Conservation (phyloP, 1,140 invertebrate species). For the Charaxes varanes region DNA sequence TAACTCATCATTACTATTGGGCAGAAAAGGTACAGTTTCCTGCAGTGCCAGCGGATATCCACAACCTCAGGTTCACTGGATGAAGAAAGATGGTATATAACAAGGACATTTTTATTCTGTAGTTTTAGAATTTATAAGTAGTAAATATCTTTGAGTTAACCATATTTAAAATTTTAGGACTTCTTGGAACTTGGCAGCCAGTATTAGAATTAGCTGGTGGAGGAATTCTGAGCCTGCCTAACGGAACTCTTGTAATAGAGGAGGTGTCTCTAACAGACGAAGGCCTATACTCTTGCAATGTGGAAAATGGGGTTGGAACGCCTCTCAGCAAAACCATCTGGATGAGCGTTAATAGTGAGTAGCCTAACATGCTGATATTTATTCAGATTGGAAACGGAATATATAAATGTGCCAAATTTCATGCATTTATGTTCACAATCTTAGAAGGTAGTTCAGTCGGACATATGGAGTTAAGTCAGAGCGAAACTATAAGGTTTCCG, state of each 20-base stretch:
- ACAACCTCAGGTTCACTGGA: conserved; percentile 82
- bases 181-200: conserved; percentile 69
- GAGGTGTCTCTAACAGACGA: conserved; percentile 83
- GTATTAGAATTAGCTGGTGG: conserved; percentile 75
- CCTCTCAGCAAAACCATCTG: conserved; percentile 86
- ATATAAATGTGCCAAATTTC: no score
- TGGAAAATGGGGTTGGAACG: conserved; percentile 89
- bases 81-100: conserved; percentile 76
- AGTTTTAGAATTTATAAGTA: neutral
- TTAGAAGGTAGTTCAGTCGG: no score
- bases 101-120: neutral
- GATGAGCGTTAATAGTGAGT: conserved; percentile 86
- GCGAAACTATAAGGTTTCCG: no score
- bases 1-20: conserved; percentile 83
- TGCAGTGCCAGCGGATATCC: conserved; percentile 88
- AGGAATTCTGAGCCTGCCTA: conserved; percentile 75
- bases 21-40: conserved; percentile 81
- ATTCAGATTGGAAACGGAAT: no score
- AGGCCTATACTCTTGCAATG: conserved; percentile 90
- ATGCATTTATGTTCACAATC: no score
- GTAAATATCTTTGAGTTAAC: neutral
- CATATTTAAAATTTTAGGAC: conserved; percentile 29
- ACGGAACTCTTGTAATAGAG: conserved; percentile 81
- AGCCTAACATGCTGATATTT: conserved; percentile 6
- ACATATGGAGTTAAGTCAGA: no score